Evolutionary conservation across 2,113 vertebrate species (phyloP).

Genomic region (Cyanocitta stelleri): DNA sequence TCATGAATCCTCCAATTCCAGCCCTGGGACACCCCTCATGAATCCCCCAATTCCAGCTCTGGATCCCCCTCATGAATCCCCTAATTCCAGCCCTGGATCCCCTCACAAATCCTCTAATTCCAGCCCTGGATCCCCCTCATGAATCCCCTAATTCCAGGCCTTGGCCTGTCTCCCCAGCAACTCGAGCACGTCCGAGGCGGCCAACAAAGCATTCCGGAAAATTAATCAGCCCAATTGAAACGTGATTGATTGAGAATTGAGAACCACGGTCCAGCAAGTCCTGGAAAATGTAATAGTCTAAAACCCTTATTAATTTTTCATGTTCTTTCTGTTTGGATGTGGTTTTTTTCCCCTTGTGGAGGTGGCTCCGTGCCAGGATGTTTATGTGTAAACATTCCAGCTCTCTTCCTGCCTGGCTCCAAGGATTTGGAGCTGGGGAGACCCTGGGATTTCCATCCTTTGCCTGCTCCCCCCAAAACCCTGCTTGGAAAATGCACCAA

Average conservation of each 20-base stretch:
- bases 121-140: rapidly evolving
- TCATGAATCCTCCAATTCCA: background rate
- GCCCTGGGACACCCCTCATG: rapidly evolving
- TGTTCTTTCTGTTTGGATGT: background rate
- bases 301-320: conserved; percentile 51
- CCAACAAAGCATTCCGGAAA: background rate
- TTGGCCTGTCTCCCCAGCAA: background rate
- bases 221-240: conserved; percentile 36
- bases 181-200: background rate
- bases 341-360: background rate
- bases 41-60: rapidly evolving
- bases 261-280: background rate
- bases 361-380: background rate
- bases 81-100: background rate
- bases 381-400: background rate
- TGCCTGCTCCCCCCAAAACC: background rate
- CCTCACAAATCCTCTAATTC: too few species aligned
- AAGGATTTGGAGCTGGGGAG: background rate
- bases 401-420: rapidly evolving
- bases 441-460: background rate
- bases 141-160: rapidly evolving
- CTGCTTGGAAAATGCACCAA: background rate
- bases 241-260: conserved; percentile 35
- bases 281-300: conserved; percentile 42
- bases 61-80: rapidly evolving